Conservation (phyloP, 2,888 invertebrate genomes). For the Thereva unica region DNA sequence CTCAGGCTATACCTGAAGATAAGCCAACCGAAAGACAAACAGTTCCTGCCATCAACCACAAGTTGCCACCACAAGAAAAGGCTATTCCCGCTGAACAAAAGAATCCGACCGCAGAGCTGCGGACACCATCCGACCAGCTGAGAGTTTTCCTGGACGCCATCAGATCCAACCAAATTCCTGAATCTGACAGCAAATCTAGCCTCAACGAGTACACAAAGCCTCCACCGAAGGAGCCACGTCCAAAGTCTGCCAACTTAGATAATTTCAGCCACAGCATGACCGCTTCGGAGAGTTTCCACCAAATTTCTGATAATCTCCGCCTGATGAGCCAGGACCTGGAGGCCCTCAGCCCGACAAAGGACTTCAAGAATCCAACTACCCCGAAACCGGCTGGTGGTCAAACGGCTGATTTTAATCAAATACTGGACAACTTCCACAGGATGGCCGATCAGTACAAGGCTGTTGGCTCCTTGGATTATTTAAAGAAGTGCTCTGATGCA, state of each 20-base stretch:
- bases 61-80: conserved; percentile 6
- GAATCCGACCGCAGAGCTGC: conserved; percentile 46
- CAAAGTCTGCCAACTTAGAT: conserved; percentile 44
- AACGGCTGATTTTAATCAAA: conserved; percentile 56
- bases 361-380: conserved; percentile 10
- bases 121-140: conserved; percentile 58
- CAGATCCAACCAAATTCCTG: conserved; percentile 56
- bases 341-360: conserved; percentile 52
- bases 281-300: conserved; percentile 56
- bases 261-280: conserved; percentile 53
- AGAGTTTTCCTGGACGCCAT: conserved; percentile 57
- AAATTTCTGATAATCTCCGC: conserved; percentile 57
- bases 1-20: conserved; percentile 50
- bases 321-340: conserved; percentile 57
- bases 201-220: conserved; percentile 25
- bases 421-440: conserved; percentile 57
- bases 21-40: conserved; percentile 47
- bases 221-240: conserved; percentile 5
- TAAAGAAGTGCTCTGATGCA: conserved; percentile 58
- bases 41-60: conserved; percentile 42
- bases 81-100: not conserved
- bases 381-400: conserved; percentile 43
- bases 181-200: conserved; percentile 50
- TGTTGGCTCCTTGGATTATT: conserved; percentile 57
- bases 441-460: conserved; percentile 58